Conservation (phyloP, 2,888 invertebrate genomes). For the Tiliacea aurago region DNA sequence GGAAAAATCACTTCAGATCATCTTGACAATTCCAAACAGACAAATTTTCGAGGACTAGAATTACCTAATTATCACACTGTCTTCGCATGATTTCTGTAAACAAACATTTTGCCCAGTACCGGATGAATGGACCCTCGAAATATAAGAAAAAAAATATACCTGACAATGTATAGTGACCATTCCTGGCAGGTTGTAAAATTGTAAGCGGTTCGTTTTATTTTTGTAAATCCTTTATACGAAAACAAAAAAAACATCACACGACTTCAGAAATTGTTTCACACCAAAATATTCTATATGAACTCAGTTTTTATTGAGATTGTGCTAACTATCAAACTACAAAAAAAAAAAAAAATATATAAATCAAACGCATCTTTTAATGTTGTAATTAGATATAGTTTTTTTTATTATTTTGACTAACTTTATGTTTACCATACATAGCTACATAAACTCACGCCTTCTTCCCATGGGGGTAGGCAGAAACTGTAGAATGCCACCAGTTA, state of each 20-base stretch:
- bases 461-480: too few species aligned
- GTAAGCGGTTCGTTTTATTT: conserved; percentile 10
- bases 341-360: background rate
- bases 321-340: too few species aligned
- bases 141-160: conserved; percentile 15
- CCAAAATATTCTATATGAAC: background rate
- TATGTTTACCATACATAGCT: too few species aligned
- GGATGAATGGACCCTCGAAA: conserved; percentile 22
- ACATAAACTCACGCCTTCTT: too few species aligned
- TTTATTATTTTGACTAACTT: background rate
- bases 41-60: background rate
- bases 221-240: background rate
- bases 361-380: background rate
- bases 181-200: conserved; percentile 40
- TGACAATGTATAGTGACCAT: conserved; percentile 3
- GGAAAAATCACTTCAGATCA: background rate
- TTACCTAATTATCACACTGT: conserved; percentile 1
- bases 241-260: background rate
- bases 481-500: too few species aligned
- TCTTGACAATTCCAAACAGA: background rate
- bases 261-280: conserved; percentile 4
- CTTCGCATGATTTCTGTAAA: conserved; percentile 10
- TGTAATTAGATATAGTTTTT: background rate
- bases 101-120: conserved; percentile 11
- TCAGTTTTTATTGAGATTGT: background rate